phyloP scores from a whole-genome alignment of 1,140 invertebrate genomes.

The Solen grandis region DNA sequence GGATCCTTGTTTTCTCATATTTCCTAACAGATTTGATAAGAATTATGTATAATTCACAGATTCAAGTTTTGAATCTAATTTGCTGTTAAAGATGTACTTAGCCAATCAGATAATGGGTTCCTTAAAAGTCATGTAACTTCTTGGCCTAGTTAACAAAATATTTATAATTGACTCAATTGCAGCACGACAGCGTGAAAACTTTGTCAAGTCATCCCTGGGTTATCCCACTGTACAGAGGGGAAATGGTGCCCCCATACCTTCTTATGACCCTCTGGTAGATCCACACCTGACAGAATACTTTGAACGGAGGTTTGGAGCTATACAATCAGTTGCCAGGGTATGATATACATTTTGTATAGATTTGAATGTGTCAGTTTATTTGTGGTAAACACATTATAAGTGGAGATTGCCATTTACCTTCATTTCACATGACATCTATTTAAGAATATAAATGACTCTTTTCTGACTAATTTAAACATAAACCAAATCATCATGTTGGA shows the following conservation, averaged over 20 bases:
- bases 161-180: slow-evolving; percentile 7
- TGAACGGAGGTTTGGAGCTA: slow-evolving; percentile 74
- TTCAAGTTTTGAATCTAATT: background rate
- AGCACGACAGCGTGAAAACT: slow-evolving; percentile 57
- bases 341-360: background rate
- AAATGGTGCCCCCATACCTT: slow-evolving; percentile 64
- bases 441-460: background rate
- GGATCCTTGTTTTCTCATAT: background rate
- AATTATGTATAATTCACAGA: background rate
- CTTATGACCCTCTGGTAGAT: slow-evolving; percentile 79
- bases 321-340: slow-evolving; percentile 62
- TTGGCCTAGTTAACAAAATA: background rate
- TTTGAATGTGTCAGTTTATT: background rate
- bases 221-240: slow-evolving; percentile 66
- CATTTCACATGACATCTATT: background rate
- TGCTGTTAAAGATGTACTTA: background rate
- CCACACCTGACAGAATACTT: slow-evolving; percentile 80
- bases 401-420: too few species aligned
- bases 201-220: slow-evolving; percentile 65
- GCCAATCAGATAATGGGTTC: background rate
- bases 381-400: background rate
- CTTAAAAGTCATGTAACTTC: background rate
- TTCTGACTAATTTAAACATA: background rate
- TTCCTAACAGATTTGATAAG: background rate
- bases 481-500: background rate